A percentile compares a stretch with the other conserved stretches of the same genome.
phyloP scores from a whole-genome alignment of 2,888 invertebrate genomes.

The Xestia xanthographa region DNA sequence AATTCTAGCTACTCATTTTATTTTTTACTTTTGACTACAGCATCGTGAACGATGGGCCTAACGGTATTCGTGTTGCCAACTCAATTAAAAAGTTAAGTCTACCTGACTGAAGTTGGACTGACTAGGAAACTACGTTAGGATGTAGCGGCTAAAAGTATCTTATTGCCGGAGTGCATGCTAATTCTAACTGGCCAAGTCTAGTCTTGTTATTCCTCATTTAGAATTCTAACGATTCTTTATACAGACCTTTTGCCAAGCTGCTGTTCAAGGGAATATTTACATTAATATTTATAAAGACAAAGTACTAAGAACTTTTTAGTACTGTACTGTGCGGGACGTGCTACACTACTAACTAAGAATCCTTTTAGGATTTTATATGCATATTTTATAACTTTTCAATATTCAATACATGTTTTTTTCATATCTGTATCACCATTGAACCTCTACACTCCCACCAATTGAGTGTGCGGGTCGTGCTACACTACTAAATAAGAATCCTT shows the following conservation, averaged over 20 bases:
- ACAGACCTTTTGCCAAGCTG: background rate
- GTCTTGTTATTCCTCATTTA: background rate
- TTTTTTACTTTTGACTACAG: background rate
- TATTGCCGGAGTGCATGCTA: slow-evolving; percentile 18
- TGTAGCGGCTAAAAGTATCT: slow-evolving; percentile 25
- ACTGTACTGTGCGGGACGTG: too few relatives aligned
- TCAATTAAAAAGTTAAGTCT: slow-evolving; percentile 76
- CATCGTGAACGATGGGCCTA: slow-evolving; percentile 15
- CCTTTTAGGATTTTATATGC: too few relatives aligned
- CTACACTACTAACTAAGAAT: too few relatives aligned
- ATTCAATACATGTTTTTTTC: too few relatives aligned
- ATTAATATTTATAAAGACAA: background rate
- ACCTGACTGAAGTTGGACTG: slow-evolving; percentile 48
- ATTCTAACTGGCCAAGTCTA: slow-evolving; percentile 3
- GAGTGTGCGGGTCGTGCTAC: too few relatives aligned
- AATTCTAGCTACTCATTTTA: background rate
- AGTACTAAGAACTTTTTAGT: too few relatives aligned
- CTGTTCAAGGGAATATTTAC: background rate
- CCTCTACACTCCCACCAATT: too few relatives aligned
- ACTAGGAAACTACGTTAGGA: slow-evolving; percentile 30
- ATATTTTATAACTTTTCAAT: too few relatives aligned
- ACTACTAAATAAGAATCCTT: too few relatives aligned
- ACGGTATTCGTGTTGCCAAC: slow-evolving; percentile 69
- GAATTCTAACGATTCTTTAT: background rate
- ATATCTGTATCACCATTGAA: too few relatives aligned